Evolutionary conservation across 2,113 vertebrate species (phyloP), one percentile per base, ranked within the genome.

Genomic region (Crocuta crocuta): DNA sequence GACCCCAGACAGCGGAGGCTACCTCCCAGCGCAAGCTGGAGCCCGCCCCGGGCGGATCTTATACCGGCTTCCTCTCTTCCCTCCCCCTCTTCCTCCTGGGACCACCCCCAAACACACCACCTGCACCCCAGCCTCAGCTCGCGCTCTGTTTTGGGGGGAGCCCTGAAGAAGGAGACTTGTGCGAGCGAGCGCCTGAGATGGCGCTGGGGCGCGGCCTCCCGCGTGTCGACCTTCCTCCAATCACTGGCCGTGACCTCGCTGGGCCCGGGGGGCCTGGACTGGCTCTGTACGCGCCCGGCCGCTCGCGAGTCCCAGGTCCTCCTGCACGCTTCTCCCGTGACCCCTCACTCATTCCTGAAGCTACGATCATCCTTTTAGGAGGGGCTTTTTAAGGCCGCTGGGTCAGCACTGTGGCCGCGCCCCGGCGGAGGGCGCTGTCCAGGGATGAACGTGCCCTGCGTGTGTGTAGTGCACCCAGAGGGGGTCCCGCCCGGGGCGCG

Each of bases 381-480:
- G 50, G 26, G 58, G 58, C 43, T 68, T 71, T 43, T 68, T 55
- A 45, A 91, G 17, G 65, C 84, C 83, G 88, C 84, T 5, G 39
- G 84, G 55, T 43, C 55, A 68, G 94, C 10, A 1, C 61, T 21
- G 65, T 1, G 21, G 79, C 53, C 33, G 19, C 10, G 3, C 15
- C 2, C 26, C 78, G 3, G 35, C 0, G 4, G 68, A 78, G 17
- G n/a, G 2, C 13, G 50, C 88, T n/a, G 7, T 45, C 80, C 4
- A 35, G 87, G 58, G 19, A 58, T 0, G 28, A n/a, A 33, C 5
- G 6, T 63, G 92, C 15, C 7, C 23, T 48, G 50, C 12, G 65
- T 0, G 1, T 10, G n/a, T 4, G 31, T 1, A 13, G 53, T 5
- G 26, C 45, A 26, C 33, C 17, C 26, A 39, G 19, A 13, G n/a